Percentiles rank a stretch among this genome's conserved stretches.
Conservation (phyloP, 2,113 vertebrate genomes). For the Lepus europaeus region DNA sequence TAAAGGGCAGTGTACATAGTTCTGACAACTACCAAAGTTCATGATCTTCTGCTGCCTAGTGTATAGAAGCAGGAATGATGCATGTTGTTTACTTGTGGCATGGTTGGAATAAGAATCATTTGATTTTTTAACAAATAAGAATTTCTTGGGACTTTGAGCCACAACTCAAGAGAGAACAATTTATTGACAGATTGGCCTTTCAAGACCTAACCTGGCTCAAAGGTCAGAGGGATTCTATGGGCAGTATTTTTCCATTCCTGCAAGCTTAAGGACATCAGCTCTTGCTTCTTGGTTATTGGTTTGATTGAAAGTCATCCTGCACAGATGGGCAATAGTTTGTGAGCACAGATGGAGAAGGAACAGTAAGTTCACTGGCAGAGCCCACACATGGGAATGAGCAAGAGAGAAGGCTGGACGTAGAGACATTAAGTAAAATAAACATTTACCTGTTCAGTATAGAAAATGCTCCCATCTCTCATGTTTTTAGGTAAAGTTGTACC, state of each 20-base stretch:
- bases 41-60: background rate
- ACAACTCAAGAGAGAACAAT: background rate
- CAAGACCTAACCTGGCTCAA: background rate
- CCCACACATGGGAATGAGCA: slow-evolving; percentile 48
- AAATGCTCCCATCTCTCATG: background rate
- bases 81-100: background rate
- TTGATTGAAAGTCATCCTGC: slow-evolving; percentile 64
- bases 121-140: background rate
- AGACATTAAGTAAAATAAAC: background rate
- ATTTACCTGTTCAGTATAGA: slow-evolving; percentile 28
- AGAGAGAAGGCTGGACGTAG: slow-evolving; percentile 25
- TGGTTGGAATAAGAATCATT: background rate
- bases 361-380: slow-evolving; percentile 69
- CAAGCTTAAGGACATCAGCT: background rate
- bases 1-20: background rate
- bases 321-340: slow-evolving; percentile 77
- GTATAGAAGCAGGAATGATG: background rate
- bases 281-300: slow-evolving; percentile 62
- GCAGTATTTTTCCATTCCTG: background rate
- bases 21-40: background rate
- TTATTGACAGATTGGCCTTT: background rate
- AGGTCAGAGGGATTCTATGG: slow-evolving; percentile 10
- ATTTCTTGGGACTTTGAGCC: slow-evolving; percentile 22
- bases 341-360: slow-evolving; percentile 78
- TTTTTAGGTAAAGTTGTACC: background rate